Evolutionary conservation across 2,888 invertebrate species (phyloP).

Genomic region (Epirrita christyi): DNA sequence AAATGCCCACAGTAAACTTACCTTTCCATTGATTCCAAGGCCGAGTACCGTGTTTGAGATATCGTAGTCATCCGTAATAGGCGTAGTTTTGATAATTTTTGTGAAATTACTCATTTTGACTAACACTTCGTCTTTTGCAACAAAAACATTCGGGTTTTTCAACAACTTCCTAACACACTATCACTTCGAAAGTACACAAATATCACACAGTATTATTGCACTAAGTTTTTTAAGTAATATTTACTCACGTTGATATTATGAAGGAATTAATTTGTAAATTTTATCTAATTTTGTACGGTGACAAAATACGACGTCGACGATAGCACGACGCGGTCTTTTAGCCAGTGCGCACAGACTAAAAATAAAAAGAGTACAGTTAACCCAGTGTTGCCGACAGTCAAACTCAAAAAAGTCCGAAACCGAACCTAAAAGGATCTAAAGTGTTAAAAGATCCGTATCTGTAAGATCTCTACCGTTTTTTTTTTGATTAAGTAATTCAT

Average conservation of each 20-base stretch:
- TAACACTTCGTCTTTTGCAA: conserved; percentile 41
- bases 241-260: conserved; percentile 6
- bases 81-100: conserved; percentile 89
- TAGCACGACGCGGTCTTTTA: conserved; percentile 16
- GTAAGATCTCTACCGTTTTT: no score
- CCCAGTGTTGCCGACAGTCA: no score
- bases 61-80: conserved; percentile 95
- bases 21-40: conserved; percentile 98
- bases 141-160: conserved; percentile 43
- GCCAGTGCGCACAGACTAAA: no score
- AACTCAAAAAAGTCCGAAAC: no score
- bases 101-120: conserved; percentile 69
- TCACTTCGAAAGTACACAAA: conserved; percentile 35
- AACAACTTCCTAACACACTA: conserved; percentile 42
- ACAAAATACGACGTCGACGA: conserved; percentile 39
- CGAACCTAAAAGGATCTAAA: no score
- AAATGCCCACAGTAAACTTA: conserved; percentile 48
- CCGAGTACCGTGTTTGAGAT: conserved; percentile 97
- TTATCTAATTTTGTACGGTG: conserved; percentile 50
- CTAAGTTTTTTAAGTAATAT: background rate
- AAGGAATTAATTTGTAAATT: conserved; percentile 35
- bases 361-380: no score
- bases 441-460: no score
- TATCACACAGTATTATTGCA: conserved; percentile 2
- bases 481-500: no score